Evolutionary conservation across 2,888 invertebrate genomes (phyloP).

Genomic region (Tromatobia lineatoria): DNA sequence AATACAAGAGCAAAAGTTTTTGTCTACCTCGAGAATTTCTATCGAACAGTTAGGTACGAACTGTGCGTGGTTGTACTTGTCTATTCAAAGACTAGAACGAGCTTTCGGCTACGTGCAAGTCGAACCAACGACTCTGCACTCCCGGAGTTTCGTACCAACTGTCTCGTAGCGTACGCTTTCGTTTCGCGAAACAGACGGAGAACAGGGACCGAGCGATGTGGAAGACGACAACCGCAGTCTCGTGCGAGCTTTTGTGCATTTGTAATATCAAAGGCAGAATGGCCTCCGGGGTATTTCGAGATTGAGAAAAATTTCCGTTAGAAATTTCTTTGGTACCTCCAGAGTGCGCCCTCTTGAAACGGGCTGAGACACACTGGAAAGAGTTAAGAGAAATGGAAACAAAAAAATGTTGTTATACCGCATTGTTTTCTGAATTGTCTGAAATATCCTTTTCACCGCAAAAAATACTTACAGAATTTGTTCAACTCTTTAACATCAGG

Average conservation of each 20-base stretch:
- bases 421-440: background rate
- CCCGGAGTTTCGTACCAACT: conserved; percentile 19
- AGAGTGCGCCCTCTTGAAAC: background rate
- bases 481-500: too few species aligned
- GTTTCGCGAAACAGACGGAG: conserved; percentile 42
- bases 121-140: conserved; percentile 37
- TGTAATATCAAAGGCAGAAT: conserved; percentile 60
- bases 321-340: conserved; percentile 38
- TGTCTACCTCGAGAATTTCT: conserved; percentile 37
- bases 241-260: conserved; percentile 53
- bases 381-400: conserved; percentile 22
- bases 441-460: background rate
- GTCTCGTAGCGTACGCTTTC: conserved; percentile 21
- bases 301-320: conserved; percentile 44
- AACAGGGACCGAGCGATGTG: conserved; percentile 20
- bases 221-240: conserved; percentile 44
- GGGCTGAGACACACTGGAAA: background rate
- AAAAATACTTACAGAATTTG: background rate
- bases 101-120: conserved; percentile 35
- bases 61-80: conserved; percentile 43
- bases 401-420: background rate
- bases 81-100: conserved; percentile 44
- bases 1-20: conserved; percentile 17
- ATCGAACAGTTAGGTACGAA: conserved; percentile 45
- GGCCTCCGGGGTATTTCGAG: conserved; percentile 47